Evolutionary conservation across 64 coral and sea anemone species (phyloP).

Genomic region (Stichodactyla mertensii): DNA sequence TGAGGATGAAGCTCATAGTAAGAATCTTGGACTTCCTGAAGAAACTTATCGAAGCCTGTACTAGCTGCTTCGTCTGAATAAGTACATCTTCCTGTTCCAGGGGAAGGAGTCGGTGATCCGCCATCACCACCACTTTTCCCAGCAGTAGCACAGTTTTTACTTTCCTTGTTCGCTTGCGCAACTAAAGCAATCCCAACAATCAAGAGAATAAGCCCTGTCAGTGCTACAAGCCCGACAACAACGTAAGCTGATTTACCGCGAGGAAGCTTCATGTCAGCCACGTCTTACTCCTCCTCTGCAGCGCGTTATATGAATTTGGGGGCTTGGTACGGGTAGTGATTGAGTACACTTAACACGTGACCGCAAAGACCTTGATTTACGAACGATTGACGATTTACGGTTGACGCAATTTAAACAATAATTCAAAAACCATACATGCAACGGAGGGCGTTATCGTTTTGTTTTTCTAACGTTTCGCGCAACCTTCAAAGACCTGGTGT

Average conservation of each 20-base stretch:
- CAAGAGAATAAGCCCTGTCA: conserved; percentile 49
- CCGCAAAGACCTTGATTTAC: background rate
- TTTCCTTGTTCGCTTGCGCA: background rate
- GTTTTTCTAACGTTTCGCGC: too few species aligned
- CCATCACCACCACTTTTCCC: background rate
- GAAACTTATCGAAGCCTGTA: conserved; percentile 56
- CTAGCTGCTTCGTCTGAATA: conserved; percentile 50
- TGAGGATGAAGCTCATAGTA: conserved; percentile 57
- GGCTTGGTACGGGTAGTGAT: background rate
- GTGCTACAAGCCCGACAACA: background rate
- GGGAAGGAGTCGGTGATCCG: background rate
- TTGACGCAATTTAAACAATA: too few species aligned
- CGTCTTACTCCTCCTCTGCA: background rate
- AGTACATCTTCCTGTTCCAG: conserved; percentile 9
- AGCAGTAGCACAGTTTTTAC: background rate
- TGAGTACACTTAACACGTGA: background rate
- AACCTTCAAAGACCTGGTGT: too few species aligned
- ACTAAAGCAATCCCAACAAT: conserved; percentile 63
- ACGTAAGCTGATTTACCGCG: background rate
- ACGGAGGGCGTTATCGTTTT: too few species aligned
- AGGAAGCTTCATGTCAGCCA: background rate
- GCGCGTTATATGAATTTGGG: background rate
- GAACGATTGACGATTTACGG: background rate
- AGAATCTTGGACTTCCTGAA: conserved; percentile 54
- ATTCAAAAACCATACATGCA: too few species aligned